Conservation (phyloP, 2,888 invertebrate species). For the Rosalia funebris region DNA sequence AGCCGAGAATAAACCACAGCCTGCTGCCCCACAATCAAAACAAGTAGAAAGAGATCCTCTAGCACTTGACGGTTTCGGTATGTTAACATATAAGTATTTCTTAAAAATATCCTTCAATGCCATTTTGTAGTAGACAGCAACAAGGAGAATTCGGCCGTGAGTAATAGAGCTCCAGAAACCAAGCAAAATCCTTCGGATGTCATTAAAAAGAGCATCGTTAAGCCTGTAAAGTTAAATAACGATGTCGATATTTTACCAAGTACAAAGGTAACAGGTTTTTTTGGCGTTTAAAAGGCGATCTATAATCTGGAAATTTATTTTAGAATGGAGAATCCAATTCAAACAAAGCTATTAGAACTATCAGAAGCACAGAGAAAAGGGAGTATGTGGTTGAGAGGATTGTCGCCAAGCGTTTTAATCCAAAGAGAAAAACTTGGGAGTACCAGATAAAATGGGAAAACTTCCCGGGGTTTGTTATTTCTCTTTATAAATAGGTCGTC, state of each 20-base stretch:
- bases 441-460: constrained; percentile 90
- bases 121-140: constrained; percentile 43
- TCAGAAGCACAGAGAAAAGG: constrained; percentile 55
- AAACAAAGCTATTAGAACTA: constrained; percentile 47
- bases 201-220: constrained; percentile 45
- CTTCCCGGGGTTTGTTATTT: constrained; percentile 68
- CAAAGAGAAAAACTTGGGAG: constrained; percentile 79
- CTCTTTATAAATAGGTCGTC: no score
- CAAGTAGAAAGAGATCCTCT: constrained; percentile 42
- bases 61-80: constrained; percentile 42
- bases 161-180: constrained; percentile 1
- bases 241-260: constrained; percentile 49
- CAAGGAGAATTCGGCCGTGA: constrained; percentile 46
- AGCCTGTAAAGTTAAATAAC: constrained; percentile 50
- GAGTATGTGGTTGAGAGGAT: constrained; percentile 86
- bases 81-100: constrained; percentile 6
- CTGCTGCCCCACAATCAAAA: constrained; percentile 23
- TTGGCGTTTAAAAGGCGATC: no score
- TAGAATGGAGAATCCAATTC: constrained; percentile 36
- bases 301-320: constrained; percentile 18
- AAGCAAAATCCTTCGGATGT: constrained; percentile 31
- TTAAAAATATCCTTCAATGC: background rate
- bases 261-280: constrained; percentile 43
- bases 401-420: constrained; percentile 84
- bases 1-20: constrained; percentile 64